phyloP scores from a whole-genome alignment of 2,888 invertebrate genomes.

The Ochropleura plecta region DNA sequence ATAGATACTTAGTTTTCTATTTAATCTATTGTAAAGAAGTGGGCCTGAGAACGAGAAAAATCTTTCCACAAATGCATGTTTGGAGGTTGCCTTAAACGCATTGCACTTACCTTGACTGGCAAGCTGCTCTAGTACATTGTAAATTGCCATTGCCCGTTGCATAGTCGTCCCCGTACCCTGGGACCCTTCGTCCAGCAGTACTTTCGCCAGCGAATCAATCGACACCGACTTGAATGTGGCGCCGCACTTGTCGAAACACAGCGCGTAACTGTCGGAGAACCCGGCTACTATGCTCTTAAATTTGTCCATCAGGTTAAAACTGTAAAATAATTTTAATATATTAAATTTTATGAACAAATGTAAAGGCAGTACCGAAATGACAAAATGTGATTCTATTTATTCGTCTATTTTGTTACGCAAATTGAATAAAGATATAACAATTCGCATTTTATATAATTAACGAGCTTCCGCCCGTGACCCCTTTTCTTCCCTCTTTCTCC shows the following conservation, averaged over 20 bases:
- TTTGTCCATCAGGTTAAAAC: neutral
- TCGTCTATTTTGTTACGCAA: too few species aligned
- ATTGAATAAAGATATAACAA: too few species aligned
- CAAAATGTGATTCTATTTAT: too few species aligned
- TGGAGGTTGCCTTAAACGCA: too few species aligned
- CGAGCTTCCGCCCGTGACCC: too few species aligned
- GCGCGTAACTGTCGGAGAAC: slow-evolving; percentile 12
- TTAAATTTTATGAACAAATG: neutral
- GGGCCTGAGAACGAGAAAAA: too few species aligned
- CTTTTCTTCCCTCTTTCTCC: too few species aligned
- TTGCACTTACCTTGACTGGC: slow-evolving; percentile 11
- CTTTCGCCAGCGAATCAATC: neutral
- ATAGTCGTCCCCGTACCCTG: neutral
- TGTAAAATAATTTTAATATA: slow-evolving; percentile 1
- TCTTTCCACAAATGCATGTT: too few species aligned
- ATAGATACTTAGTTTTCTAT: too few species aligned
- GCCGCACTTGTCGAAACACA: slow-evolving; percentile 2
- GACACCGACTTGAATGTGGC: neutral
- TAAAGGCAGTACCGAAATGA: too few species aligned
- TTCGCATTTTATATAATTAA: too few species aligned
- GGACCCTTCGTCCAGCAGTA: neutral
- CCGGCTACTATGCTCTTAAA: slow-evolving; percentile 11
- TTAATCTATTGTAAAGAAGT: too few species aligned
- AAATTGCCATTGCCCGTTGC: slow-evolving; percentile 2
- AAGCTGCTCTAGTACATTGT: slow-evolving; percentile 9